These are phyloP conservation scores for Xyliphius kryptos DNA, from an alignment of 2,113 vertebrate genomes.

Conservation along the genomic window DNA sequence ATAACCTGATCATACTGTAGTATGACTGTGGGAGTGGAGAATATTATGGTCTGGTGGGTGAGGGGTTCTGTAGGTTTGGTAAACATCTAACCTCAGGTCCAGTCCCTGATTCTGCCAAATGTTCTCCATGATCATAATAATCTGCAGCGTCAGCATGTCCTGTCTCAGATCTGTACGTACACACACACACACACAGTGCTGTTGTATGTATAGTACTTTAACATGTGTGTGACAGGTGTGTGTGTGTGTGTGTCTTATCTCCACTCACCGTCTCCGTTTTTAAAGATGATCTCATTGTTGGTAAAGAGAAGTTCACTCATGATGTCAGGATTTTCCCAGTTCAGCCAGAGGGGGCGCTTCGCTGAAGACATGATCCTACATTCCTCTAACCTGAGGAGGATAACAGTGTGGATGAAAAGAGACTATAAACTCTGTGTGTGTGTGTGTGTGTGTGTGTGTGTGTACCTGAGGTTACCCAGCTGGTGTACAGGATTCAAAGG, in stretches of 20 bases:
- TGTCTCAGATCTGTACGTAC: conserved; percentile 51
- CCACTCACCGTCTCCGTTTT: conserved; percentile 56
- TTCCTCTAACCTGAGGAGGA: conserved; percentile 51
- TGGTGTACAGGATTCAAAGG: conserved; percentile 72
- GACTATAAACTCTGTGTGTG: no score
- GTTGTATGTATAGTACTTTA: not conserved
- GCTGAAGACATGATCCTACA: conserved; percentile 61
- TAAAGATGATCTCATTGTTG: conserved; percentile 62
- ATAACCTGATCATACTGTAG: no score
- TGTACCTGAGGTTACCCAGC: conserved; percentile 67
- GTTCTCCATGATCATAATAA: conserved; percentile 60
- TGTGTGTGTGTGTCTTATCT: not conserved
- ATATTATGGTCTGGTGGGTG: not conserved
- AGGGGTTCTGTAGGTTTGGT: not conserved
- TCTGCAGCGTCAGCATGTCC: conserved; percentile 60
- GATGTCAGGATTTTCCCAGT: conserved; percentile 63
- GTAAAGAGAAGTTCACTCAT: conserved; percentile 59
- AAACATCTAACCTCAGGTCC: conserved; percentile 48
- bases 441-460: conserved; percentile 13
- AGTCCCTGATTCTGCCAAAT: conserved; percentile 63
- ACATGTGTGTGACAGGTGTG: not conserved
- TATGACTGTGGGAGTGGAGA: not conserved
- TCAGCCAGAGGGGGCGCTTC: conserved; percentile 58
- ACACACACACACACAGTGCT: conserved; percentile 10
- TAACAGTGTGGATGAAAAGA: not conserved